Evolutionary conservation across 1,140 invertebrate species (phyloP), one percentile per base, ranked within the genome.

Genomic region (Mercenaria mercenaria): DNA sequence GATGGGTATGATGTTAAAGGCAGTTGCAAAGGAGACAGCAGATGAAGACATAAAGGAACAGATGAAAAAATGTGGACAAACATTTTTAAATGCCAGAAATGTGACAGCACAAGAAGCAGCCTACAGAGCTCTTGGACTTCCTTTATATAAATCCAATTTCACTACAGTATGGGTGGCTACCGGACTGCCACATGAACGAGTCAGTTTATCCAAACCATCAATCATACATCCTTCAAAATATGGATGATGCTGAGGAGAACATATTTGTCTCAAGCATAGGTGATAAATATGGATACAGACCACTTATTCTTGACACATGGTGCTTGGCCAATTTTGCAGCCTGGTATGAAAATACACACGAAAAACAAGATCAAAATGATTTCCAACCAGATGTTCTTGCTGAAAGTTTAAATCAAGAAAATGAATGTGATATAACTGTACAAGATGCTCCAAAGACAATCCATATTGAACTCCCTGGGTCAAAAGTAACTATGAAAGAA

Each of bases 1-100:
- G 47, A 91, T 93, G 82, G 81, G 80, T 47, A 79, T 83, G 20
- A 32, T 92, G 52, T 67, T 91, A 32, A 13, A 72, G 32, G 59
- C 59, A 11, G 26, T 64, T 64, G n/a, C 59, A 20, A 74, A 74
- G 37, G 69, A 74, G 39, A 39, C 69, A 29, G 69, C 32, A 39
- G 15, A 74, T 20, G 69, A 74, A 32, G 39, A 20, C 11, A 74
- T 74, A 74, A 74, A 74, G 37, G 69, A 74, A 20, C 69, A 74
- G 29, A 74, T 74, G 69, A 74, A 74, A 41, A 74, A 74, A 74
- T 74, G 69, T 74, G 69, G 69, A 39, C 69, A 74, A 34, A 34
- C 69, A 39, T 74, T 74, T 74, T 74, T 74, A 29, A 74, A 74
- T 74, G 23, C 32, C 39, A 13, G 69, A 74, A 29, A 20, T 74